Percentiles rank a stretch among this genome's conserved stretches.
phyloP scores from a whole-genome alignment of 2,113 vertebrate species.

The Coreoperca whiteheadi region DNA sequence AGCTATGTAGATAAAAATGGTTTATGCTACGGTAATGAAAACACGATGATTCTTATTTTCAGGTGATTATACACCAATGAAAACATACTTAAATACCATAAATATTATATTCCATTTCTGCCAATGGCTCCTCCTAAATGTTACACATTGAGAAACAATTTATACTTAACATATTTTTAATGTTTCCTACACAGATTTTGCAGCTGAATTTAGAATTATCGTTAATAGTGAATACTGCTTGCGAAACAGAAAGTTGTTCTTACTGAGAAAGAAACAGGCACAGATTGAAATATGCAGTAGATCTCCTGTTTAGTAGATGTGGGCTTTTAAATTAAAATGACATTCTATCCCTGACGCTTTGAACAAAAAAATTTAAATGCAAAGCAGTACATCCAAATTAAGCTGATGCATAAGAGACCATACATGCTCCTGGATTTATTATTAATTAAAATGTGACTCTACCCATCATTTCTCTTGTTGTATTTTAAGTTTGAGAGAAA shows the following conservation, averaged over 20 bases:
- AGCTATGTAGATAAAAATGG: no score
- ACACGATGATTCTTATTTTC: no score
- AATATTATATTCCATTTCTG: no score
- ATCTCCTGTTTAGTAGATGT: neutral
- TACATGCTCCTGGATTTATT: neutral
- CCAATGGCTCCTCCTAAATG: no score
- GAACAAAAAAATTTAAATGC: constrained; percentile 13
- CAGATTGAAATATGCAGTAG: neutral
- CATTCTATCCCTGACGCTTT: constrained; percentile 9
- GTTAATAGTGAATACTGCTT: neutral
- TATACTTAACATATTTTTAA: neutral
- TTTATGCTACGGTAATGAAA: no score
- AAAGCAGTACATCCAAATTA: constrained; percentile 26
- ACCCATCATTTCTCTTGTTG: neutral
- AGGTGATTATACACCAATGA: no score
- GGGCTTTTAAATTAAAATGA: constrained; percentile 14
- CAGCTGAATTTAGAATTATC: neutral
- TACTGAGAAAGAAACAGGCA: neutral
- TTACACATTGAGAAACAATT: no score
- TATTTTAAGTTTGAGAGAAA: neutral
- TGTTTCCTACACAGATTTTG: neutral
- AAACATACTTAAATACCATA: no score
- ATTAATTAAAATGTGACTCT: neutral
- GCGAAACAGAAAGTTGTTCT: neutral
- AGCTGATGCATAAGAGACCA: neutral